phyloP scores from a whole-genome alignment of 2,888 invertebrate species.

The Hyppa rectilinea region DNA sequence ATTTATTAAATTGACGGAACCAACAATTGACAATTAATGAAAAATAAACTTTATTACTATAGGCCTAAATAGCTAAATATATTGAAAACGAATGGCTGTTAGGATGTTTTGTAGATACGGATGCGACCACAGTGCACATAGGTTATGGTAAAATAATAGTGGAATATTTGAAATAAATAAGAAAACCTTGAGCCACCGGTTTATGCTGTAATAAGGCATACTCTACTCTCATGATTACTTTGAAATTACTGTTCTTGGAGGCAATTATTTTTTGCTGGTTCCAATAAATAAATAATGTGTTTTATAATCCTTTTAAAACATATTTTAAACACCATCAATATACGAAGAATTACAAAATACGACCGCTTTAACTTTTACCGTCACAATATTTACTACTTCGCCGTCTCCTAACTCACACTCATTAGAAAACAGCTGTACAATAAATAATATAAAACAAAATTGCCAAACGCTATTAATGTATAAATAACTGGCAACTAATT shows the following conservation, averaged over 20 bases:
- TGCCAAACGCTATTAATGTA: constrained; percentile 57
- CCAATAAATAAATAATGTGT: constrained; percentile 9
- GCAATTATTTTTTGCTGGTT: constrained; percentile 16
- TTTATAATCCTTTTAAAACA: not conserved
- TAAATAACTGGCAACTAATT: constrained; percentile 62
- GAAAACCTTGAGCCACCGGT: constrained; percentile 66
- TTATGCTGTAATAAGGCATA: constrained; percentile 51
- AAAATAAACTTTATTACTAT: constrained; percentile 39
- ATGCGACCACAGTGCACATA: constrained; percentile 17
- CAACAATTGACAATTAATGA: not conserved
- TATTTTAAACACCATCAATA: not conserved
- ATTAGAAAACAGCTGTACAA: constrained; percentile 40
- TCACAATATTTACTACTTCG: constrained; percentile 39
- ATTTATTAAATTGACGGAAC: constrained; percentile 31
- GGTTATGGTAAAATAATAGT: constrained; percentile 77
- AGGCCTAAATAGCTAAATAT: constrained; percentile 7
- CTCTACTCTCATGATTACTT: constrained; percentile 44
- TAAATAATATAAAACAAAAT: constrained; percentile 57
- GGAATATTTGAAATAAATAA: constrained; percentile 76
- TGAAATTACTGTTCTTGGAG: constrained; percentile 41
- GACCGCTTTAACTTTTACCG: constrained; percentile 1
- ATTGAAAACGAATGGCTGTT: constrained; percentile 13
- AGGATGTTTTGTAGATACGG: not conserved
- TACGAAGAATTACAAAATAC: constrained; percentile 7
- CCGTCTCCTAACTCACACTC: constrained; percentile 16